Base-by-base conservation (phyloP, 2,888 invertebrate species). In the Eulithis testata region DNA sequence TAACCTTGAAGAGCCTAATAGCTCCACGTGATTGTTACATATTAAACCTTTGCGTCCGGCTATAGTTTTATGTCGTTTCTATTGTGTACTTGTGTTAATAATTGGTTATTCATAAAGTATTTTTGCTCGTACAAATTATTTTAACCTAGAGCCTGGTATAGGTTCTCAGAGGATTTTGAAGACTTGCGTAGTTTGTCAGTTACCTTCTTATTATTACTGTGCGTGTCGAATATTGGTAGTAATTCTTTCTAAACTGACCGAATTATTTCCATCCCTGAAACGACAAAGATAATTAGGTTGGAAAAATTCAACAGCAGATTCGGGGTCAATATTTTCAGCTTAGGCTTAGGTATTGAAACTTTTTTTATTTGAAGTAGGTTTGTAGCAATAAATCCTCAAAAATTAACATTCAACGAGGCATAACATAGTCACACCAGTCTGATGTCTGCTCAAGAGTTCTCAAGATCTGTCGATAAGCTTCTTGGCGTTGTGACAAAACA, bases 1-100 rank as follows among this genome's bases (percentile, higher is more conserved):
- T 81, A 85, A 77, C 91, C 90, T 91, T 90, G 89, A 77, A 78
- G 73, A 76, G 77, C 76, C 84, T 85, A 84, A 86, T 84, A 81
- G 76, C 78, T 75, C 83, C 84, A 84, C 84, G 85, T 84, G 83
- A 85, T 84, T 82, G 82, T 82, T 86, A 86, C 84, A 84, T 81
- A 83, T 85, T 81, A 76, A 80, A 78, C 74, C 73, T 77, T 73
- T 65, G 75, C 75, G 77, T 81, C 82, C 80, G 81, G 79, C 75
- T 82, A 74, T 76, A 69, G 49, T 67, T 72, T 68, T 58, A 54
- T 70, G 68, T 67, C 68, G 62, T 69, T 71, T 70, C 63, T 65
- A 68, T 66, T 56, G 60, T 65, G 62, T 65, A 60, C 45, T 63
- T 64, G 62, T 51, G 58, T 9, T 50, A 58, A 52, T 66, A 21